Conservation (phyloP, 2,113 vertebrate species). For the Odobenus rosmarus region DNA sequence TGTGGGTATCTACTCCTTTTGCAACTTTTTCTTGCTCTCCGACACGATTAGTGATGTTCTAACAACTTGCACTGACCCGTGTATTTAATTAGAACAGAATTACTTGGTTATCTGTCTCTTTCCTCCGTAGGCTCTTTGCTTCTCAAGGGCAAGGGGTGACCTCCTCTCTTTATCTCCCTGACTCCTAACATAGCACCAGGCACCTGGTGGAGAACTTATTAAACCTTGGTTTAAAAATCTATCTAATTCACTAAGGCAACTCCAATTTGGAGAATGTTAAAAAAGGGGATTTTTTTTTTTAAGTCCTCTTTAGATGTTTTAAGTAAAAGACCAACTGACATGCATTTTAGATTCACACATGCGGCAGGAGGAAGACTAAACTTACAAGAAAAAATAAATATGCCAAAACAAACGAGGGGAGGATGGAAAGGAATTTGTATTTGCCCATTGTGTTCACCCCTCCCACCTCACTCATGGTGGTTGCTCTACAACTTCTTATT, state of each 20-base stretch:
- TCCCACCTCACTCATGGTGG: not conserved
- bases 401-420: not conserved
- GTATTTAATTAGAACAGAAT: not conserved
- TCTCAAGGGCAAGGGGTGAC: not conserved
- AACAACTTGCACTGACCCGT: not conserved
- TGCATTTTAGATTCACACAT: not conserved
- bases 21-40: not conserved
- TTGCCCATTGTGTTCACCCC: not conserved
- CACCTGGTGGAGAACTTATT: not conserved
- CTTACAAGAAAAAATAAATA: not conserved
- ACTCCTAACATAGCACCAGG: not conserved
- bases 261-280: not conserved
- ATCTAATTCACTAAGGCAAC: not conserved
- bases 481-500: not conserved
- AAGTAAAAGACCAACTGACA: not conserved
- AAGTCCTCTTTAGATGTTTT: not conserved
- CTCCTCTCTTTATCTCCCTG: not conserved
- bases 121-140: not conserved
- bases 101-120: not conserved
- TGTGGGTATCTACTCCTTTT: not conserved
- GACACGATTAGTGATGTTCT: not conserved
- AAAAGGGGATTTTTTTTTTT: not conserved
- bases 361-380: not conserved
- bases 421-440: not conserved
- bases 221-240: conserved; percentile 14